These are phyloP conservation scores for Pocota personata DNA, from an alignment of 2,888 invertebrate genomes.

Conservation along the genomic window DNA sequence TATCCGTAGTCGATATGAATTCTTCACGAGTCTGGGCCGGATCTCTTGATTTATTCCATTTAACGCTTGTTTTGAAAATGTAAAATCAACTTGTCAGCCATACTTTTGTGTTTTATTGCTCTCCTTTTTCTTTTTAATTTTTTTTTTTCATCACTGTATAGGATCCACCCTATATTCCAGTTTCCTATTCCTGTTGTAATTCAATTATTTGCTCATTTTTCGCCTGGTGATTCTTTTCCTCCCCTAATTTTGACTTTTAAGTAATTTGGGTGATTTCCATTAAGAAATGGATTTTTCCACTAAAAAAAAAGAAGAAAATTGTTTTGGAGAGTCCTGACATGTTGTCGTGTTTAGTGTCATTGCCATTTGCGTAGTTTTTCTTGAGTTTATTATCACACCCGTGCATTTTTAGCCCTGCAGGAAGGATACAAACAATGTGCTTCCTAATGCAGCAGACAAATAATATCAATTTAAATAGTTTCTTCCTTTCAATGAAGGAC, in stretches of 20 bases:
- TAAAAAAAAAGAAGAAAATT: background rate
- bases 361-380: background rate
- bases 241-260: slow-evolving; percentile 13
- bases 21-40: no score
- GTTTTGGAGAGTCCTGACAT: background rate
- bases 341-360: background rate
- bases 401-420: background rate
- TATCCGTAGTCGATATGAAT: no score
- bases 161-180: background rate
- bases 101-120: background rate
- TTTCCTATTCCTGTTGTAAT: slow-evolving; percentile 3
- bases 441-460: background rate
- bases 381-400: background rate
- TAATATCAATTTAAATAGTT: slow-evolving; percentile 18
- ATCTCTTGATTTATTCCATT: no score
- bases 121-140: background rate
- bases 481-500: slow-evolving; percentile 24
- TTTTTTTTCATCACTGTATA: background rate
- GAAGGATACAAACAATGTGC: background rate
- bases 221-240: background rate
- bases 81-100: background rate
- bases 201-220: slow-evolving; percentile 23
- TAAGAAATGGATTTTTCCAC: background rate
- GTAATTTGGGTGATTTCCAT: slow-evolving; percentile 32
- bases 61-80: no score